Percentiles rank a stretch among this genome's conserved stretches.
Conservation (phyloP, 2,797 vertebrate species). For the Gobio occitaniae region DNA sequence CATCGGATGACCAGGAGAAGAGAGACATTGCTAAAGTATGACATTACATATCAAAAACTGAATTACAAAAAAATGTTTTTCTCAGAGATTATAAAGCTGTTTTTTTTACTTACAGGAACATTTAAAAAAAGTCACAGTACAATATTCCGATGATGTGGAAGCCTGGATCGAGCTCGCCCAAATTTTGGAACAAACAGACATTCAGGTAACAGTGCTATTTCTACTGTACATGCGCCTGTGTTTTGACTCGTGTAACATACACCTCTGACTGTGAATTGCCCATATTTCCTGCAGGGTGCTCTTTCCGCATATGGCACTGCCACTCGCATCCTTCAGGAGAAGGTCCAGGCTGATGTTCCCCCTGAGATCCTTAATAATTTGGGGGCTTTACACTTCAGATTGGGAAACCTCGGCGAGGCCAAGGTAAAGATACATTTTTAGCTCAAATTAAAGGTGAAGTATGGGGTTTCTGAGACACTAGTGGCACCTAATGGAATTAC, state of each 20-base stretch:
- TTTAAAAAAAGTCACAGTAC: conserved; percentile 97
- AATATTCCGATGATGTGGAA: conserved; percentile 98
- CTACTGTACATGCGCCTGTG: neutral
- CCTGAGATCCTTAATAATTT: conserved; percentile 99
- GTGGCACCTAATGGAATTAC: neutral
- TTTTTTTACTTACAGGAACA: conserved; percentile 83
- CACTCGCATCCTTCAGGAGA: conserved; percentile 97
- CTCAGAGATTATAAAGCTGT: neutral
- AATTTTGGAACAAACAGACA: conserved; percentile 98
- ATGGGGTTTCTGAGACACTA: neutral
- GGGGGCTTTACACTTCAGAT: conserved; percentile 96
- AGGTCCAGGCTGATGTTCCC: conserved; percentile 97
- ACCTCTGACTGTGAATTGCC: neutral
- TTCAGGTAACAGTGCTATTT: conserved; percentile 81
- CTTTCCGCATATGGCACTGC: conserved; percentile 97
- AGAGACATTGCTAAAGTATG: conserved; percentile 95
- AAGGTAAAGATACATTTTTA: conserved; percentile 79
- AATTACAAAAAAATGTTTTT: neutral
- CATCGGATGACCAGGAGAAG: conserved; percentile 98
- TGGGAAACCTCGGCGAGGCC: conserved; percentile 96
- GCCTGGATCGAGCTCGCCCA: conserved; percentile 99
- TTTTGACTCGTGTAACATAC: neutral
- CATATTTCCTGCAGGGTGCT: conserved; percentile 79
- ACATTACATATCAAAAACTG: neutral
- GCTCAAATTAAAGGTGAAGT: neutral